A percentile compares a stretch with the other conserved stretches of the same genome.
These are phyloP conservation scores for Conops quadrifasciatus DNA, from an alignment of 2,888 invertebrate genomes.

Conservation along the genomic window DNA sequence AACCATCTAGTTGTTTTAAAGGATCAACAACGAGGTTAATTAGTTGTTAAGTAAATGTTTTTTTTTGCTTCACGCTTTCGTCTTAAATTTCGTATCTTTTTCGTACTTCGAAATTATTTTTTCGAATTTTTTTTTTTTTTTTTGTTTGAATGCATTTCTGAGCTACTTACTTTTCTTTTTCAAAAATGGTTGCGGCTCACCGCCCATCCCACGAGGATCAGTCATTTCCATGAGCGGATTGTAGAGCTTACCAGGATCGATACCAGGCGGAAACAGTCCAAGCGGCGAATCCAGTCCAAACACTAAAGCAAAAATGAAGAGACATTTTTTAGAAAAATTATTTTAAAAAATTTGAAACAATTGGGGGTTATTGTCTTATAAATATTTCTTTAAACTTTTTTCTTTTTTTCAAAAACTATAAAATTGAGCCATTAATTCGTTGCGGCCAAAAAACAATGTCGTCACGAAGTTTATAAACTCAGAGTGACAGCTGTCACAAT, in stretches of 20 bases:
- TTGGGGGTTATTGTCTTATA: no score
- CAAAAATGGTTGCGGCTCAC: constrained; percentile 74
- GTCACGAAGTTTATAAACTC: no score
- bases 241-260: constrained; percentile 77
- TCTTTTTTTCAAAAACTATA: no score
- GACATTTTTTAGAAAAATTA: constrained; percentile 1
- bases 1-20: neutral
- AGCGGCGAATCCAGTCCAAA: constrained; percentile 78
- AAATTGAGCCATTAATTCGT: no score
- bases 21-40: constrained; percentile 52
- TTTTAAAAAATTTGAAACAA: neutral
- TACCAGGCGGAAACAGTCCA: constrained; percentile 79
- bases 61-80: constrained; percentile 27
- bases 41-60: constrained; percentile 49
- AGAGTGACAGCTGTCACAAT: no score
- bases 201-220: constrained; percentile 74
- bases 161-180: constrained; percentile 82
- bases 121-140: constrained; percentile 18
- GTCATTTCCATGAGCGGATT: constrained; percentile 78
- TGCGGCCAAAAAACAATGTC: no score
- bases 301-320: constrained; percentile 67
- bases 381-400: no score
- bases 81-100: constrained; percentile 34
- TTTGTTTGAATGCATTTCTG: constrained; percentile 23
- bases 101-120: constrained; percentile 6